Evolutionary conservation across 2,113 vertebrate genomes (phyloP).

Genomic region (Zosterops hypoxanthus): DNA sequence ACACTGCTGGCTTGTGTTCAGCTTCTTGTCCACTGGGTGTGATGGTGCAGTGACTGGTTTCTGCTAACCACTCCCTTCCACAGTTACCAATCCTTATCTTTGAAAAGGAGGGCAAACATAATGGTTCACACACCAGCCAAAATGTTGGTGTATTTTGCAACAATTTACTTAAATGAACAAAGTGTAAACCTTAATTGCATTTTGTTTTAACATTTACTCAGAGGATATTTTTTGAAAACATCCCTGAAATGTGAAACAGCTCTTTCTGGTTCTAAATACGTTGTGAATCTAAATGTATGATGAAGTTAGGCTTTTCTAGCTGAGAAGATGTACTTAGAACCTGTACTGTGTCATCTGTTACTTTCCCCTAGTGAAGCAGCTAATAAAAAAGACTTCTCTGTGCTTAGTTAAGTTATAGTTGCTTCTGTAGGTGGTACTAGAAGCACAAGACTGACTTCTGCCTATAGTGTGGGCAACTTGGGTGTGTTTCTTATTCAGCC

Average conservation of each 20-base stretch:
- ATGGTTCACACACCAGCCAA: neutral
- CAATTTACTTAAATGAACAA: neutral
- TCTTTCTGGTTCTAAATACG: neutral
- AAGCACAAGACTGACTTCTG: neutral
- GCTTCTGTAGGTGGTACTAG: neutral
- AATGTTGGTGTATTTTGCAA: neutral
- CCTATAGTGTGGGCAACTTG: neutral
- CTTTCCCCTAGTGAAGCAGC: neutral
- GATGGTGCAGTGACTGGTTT: neutral
- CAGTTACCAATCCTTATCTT: neutral
- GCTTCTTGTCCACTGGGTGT: neutral
- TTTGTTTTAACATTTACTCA: neutral
- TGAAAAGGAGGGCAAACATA: neutral
- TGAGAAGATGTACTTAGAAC: neutral
- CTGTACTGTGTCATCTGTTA: neutral
- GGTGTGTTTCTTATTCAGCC: neutral
- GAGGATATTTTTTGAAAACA: neutral
- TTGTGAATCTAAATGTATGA: neutral
- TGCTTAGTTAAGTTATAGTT: neutral
- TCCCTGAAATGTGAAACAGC: neutral
- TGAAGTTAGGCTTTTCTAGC: neutral
- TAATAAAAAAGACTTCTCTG: neutral
- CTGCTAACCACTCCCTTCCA: neutral
- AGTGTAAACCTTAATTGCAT: slow-evolving; percentile 1
- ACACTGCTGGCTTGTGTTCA: neutral